A percentile compares a stretch with the other conserved stretches of the same genome.
phyloP scores from a whole-genome alignment of 2,113 vertebrate genomes.

The Cacatua alba region DNA sequence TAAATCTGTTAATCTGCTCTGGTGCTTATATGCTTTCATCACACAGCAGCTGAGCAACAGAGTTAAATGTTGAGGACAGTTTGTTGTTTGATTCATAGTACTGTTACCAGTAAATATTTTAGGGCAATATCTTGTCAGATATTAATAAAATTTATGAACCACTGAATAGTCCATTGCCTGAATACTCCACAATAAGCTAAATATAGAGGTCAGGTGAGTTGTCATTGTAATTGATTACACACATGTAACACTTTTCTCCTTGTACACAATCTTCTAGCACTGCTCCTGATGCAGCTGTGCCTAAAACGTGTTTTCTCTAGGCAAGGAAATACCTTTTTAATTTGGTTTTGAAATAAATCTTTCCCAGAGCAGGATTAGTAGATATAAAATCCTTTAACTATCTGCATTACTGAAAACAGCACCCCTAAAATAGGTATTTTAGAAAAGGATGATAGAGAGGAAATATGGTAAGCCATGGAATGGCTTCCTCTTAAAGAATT shows the following conservation, averaged over 20 bases:
- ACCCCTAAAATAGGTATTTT: not conserved
- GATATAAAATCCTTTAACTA: not conserved
- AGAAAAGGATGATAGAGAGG: not conserved
- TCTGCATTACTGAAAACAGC: not conserved
- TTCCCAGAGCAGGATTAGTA: not conserved
- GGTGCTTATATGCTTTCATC: not conserved
- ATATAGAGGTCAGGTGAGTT: not conserved
- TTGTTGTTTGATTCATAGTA: not conserved
- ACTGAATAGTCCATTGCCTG: not conserved
- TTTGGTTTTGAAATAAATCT: not conserved
- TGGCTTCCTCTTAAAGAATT: not conserved
- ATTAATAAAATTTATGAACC: not conserved
- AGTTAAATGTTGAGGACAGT: not conserved
- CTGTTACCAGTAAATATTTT: not conserved
- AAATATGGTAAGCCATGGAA: not conserved
- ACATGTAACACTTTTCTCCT: not conserved
- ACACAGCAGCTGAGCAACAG: not conserved
- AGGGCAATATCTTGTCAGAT: not conserved
- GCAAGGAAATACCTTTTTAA: not conserved
- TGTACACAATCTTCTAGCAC: not conserved
- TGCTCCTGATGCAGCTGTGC: not conserved
- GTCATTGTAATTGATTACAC: not conserved
- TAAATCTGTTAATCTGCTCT: not conserved
- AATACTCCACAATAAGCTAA: not conserved
- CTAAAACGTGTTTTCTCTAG: not conserved